Evolutionary conservation across 2,797 vertebrate species (phyloP).

Genomic region (Sebastiscus albofasciatus): DNA sequence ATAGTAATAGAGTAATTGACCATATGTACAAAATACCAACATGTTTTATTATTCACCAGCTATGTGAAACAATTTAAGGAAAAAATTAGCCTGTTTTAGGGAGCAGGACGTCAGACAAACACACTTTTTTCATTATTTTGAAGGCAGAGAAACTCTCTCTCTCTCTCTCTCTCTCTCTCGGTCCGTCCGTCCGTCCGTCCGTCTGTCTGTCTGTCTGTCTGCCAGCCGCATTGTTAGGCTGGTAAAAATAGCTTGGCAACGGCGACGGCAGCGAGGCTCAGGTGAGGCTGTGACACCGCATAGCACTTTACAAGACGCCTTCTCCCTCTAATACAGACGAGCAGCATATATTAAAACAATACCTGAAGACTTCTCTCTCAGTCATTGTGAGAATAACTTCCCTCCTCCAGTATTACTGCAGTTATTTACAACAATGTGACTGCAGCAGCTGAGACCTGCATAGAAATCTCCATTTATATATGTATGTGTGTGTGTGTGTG

Average conservation of each 20-base stretch:
- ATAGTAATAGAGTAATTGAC: too few species aligned
- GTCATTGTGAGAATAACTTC: not conserved
- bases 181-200: too few species aligned
- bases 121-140: not conserved
- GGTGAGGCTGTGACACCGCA: not conserved
- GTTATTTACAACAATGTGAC: not conserved
- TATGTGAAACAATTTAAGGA: too few species aligned
- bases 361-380: slow-evolving; percentile 10
- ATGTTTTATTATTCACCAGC: too few species aligned
- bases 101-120: not conserved
- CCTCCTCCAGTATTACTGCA: not conserved
- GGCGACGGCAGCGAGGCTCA: not conserved
- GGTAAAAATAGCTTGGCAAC: slow-evolving; percentile 31
- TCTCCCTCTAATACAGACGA: not conserved
- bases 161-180: too few species aligned
- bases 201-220: too few species aligned
- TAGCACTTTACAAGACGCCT: not conserved
- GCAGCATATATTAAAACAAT: slow-evolving; percentile 11
- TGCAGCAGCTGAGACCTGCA: slow-evolving; percentile 22
- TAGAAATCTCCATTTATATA: not conserved
- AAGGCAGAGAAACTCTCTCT: too few species aligned
- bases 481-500: not conserved
- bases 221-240: not conserved
- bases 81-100: too few species aligned
- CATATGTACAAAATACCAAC: too few species aligned